Percentiles rank a stretch among this genome's conserved stretches.
Conservation (phyloP, 2,888 invertebrate species). For the Scaptomyza parva region DNA sequence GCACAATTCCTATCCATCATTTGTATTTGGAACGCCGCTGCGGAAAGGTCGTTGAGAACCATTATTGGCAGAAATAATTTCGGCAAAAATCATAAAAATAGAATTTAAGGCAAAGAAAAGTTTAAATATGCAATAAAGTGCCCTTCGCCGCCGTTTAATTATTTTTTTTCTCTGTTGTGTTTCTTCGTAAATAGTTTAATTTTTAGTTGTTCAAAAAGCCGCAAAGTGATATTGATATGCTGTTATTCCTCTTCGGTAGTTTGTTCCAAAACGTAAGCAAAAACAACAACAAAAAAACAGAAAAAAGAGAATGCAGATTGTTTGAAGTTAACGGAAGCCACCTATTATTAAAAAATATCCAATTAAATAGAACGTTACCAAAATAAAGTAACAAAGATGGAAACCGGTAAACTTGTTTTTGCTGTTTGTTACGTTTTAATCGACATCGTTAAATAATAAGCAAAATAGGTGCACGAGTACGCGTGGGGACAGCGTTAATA, state of each 20-base stretch:
- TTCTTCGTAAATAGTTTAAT: slow-evolving; percentile 55
- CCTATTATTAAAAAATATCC: slow-evolving; percentile 39
- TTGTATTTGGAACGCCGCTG: slow-evolving; percentile 66
- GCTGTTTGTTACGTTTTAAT: slow-evolving; percentile 26
- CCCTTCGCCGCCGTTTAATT: slow-evolving; percentile 47
- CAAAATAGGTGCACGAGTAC: slow-evolving; percentile 46
- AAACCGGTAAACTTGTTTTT: slow-evolving; percentile 38
- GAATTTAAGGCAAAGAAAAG: slow-evolving; percentile 32
- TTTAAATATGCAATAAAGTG: slow-evolving; percentile 60
- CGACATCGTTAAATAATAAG: slow-evolving; percentile 39
- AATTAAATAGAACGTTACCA: slow-evolving; percentile 19
- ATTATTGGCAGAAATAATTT: slow-evolving; percentile 58
- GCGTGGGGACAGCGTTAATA: slow-evolving; percentile 5
- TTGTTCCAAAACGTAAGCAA: slow-evolving; percentile 59
- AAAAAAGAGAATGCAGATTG: slow-evolving; percentile 36
- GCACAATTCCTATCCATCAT: slow-evolving; percentile 57
- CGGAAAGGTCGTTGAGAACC: slow-evolving; percentile 53
- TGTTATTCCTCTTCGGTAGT: slow-evolving; percentile 44
- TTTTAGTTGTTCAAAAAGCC: slow-evolving; percentile 36
- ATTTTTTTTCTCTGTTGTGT: slow-evolving; percentile 49
- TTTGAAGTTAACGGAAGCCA: slow-evolving; percentile 27
- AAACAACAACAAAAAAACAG: slow-evolving; percentile 13
- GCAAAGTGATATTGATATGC: slow-evolving; percentile 58
- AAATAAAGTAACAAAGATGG: slow-evolving; percentile 11
- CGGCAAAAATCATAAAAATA: slow-evolving; percentile 53